Evolutionary conservation across 2,888 invertebrate genomes (phyloP), one percentile per base, ranked within the genome.

Genomic region (Cactoblastis cactorum): DNA sequence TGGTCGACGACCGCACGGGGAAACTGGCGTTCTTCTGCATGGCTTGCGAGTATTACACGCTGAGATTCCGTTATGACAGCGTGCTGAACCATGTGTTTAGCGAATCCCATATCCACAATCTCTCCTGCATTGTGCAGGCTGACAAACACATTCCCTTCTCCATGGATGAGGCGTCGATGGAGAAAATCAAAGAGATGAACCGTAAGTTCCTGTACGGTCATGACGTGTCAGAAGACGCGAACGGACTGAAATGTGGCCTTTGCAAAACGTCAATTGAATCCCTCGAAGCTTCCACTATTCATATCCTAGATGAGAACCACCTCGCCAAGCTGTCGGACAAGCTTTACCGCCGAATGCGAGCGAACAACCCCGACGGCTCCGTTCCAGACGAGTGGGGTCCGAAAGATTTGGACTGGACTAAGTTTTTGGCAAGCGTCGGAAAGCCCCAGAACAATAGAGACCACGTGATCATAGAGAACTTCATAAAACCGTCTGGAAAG

Each of bases 11-110:
- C 50, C 77, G 89, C 17, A 88, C 89, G 0, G 89, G 89, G 0
- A 89, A 89, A 51, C 63, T 87, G 0, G 89, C 89, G 0, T 89
- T 89, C 64, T 89, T 89, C 59, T 89, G 89, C 63, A 81, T 86
- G 58, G 80, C 85, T 0, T 89, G 89, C 62, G 89, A 89, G 59
- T 89, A 88, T 53, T 89, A 89, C 50, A 89, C 88, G 0, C 63
- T 89, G 2, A 64, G 89, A 52, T 89, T 89, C 62, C 77, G 86
- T 32, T 89, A 89, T 51, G 89, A 89, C 53, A 88, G 88, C 55
- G 89, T 89, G 0, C 49, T 89, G 45, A 85, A 77, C 49, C 89
- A 89, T 41, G 83, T 89, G n/a, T 89, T 89, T 58, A 84, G 83
- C 51, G 83, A 86, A 15, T 80, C 73, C 0, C 89, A 89, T 50